Evolutionary conservation across 2,888 invertebrate species (phyloP), one percentile per base, ranked within the genome.

Genomic region (Gastrophysa polygoni): DNA sequence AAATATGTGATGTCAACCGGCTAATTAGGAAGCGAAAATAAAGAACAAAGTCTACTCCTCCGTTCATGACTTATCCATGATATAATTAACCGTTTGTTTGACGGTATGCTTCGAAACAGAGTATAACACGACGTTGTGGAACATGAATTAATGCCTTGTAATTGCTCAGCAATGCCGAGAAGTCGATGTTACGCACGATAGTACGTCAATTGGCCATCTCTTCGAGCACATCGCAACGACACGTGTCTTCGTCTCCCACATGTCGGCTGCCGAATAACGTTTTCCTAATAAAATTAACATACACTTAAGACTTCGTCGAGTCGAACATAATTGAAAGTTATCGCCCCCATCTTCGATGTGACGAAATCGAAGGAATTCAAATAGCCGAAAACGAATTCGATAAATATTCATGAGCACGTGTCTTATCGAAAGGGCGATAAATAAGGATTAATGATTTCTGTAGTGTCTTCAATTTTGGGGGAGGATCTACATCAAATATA

Each of bases 191-290:
- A 17, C 8, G 17, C 32, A 4, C 29, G 51, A 18, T 18, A 34
- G 32, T 38, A 52, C 14, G 20, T 2, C 24, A 7, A 38, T 17
- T 38, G 24, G 38, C 28, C 54, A 11, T 34, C 44, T 24, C 11
- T 24, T 17, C 11, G 28, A 24, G 7, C 4, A 7, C 24, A 24
- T 24, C 7, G 24, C 24, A 24, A 34, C 1, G 57, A n/a, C 57
- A 57, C 57, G 57, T 57, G 57, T 16, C 57, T 47, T 44, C 55
- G 44, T 56, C 56, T 57, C 48, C 57, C 57, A 57, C 57, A 57
- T 57, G 57, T 57, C 43, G 1, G 43, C 18, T 10, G 29, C 10
- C 29, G 29, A 4, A 38, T 54, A 54, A 54, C 54, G 54, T 43
- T 43, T 32, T 57, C 16, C 34, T 38, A 57, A 49, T 57, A 43